Percentiles rank a stretch among this genome's conserved stretches.
Conservation (phyloP, 2,888 invertebrate genomes). For the Himalopsyche tibetana region DNA sequence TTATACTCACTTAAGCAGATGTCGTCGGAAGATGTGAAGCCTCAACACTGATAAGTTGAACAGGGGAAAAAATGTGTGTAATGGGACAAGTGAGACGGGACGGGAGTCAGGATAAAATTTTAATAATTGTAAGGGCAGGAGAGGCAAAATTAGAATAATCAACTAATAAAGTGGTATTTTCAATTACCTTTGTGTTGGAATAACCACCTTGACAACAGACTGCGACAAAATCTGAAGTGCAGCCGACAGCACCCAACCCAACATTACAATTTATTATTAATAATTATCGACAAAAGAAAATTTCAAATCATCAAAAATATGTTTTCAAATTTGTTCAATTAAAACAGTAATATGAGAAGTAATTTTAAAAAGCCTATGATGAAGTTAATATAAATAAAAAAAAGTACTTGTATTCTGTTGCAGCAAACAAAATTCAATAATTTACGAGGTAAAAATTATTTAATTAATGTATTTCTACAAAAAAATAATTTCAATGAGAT, state of each 20-base stretch:
- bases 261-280: constrained; percentile 65
- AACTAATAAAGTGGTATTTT: constrained; percentile 58
- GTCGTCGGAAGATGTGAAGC: constrained; percentile 34
- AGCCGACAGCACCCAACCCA: constrained; percentile 65
- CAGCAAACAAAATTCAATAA: too few relatives aligned
- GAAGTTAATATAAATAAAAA: too few relatives aligned
- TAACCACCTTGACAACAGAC: constrained; percentile 97
- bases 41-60: constrained; percentile 37
- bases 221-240: constrained; percentile 87
- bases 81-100: not conserved
- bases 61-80: constrained; percentile 1
- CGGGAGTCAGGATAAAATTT: constrained; percentile 24
- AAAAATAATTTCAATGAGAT: too few relatives aligned
- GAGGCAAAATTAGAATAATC: constrained; percentile 40
- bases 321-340: not conserved
- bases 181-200: constrained; percentile 95
- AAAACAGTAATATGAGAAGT: not conserved
- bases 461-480: too few relatives aligned
- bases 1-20: constrained; percentile 21
- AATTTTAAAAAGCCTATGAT: not conserved
- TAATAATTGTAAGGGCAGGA: constrained; percentile 41
- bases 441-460: too few relatives aligned
- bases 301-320: not conserved
- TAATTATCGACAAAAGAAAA: constrained; percentile 50
- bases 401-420: too few relatives aligned